Base-by-base conservation (phyloP, 1,140 invertebrate genomes). In the Uloborus diversus region DNA sequence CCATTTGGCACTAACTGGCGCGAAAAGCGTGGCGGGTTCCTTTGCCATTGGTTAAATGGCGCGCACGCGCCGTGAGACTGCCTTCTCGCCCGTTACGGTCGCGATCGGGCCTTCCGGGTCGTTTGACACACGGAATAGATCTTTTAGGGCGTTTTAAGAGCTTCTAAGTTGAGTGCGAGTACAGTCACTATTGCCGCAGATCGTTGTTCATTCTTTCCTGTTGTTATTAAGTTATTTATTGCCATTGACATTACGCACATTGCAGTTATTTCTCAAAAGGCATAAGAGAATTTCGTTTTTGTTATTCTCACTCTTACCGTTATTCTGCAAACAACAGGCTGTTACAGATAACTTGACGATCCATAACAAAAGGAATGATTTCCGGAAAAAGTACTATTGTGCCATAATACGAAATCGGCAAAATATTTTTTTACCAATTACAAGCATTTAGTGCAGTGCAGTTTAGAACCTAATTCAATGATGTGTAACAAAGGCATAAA, bases 131-230 rank as follows among this genome's bases (percentile, higher is more conserved):
- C 47, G 62, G 42, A 78, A 78, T 78, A 78, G 73, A 66, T 78
- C 73, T 78, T 78, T 78, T 78, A 78, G 73, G 62, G 73, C 73
- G 73, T 78, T 78, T 78, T 78, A 78, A 78, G 62, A 78, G 73
- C 20, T 78, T 65, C 73, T 65, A 66, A 78, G 62, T 65, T 56
- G 73, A 78, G 73, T 78, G 62, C 59, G 7, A 65, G 51, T 42
- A 20, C 30, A 78, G 73, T 78, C 73, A 78, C 73, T 78, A 78
- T 65, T 47, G 73, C 73, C 73, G 25, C 73, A 78, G 42, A 78
- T 78, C 73, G 61, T 23, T 75, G 71, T 75, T 75, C 59, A 53
- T 75, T 75, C 35, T 49, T 65, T 42, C 9, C 25, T 35, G 61
- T 66, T 51, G 73, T 66, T 66, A 42, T 66, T 66, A 47, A 66